Conservation (phyloP, 2,113 vertebrate genomes). For the Taxidea taxus region DNA sequence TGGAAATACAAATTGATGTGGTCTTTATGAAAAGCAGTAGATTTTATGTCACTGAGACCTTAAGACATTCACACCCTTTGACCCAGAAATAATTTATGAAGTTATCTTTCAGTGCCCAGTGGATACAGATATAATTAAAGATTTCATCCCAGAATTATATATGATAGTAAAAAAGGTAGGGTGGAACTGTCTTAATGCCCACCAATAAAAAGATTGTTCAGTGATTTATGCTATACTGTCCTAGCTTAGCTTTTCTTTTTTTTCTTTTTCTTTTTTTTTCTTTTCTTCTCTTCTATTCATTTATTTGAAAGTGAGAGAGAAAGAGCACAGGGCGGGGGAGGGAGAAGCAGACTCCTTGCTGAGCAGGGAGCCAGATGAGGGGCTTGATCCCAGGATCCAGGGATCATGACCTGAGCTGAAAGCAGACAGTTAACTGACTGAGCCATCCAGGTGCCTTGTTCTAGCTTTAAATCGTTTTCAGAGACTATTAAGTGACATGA, state of each 20-base stretch:
- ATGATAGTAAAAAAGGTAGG: neutral
- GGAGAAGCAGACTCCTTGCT: neutral
- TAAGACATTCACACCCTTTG: neutral
- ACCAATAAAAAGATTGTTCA: neutral
- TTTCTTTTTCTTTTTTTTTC: no score
- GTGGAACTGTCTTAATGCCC: neutral
- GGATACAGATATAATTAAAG: neutral
- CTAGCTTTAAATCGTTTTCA: neutral
- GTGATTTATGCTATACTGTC: neutral
- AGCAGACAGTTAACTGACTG: neutral
- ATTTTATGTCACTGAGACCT: neutral
- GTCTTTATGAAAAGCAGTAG: neutral
- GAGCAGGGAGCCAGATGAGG: neutral
- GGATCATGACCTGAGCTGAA: neutral
- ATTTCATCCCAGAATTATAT: constrained; percentile 17
- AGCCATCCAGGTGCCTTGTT: neutral
- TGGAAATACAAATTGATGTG: neutral
- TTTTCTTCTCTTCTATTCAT: no score
- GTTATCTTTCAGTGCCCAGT: neutral
- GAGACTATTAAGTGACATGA: neutral
- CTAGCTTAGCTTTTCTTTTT: neutral
- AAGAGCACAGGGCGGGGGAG: no score
- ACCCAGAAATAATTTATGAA: neutral
- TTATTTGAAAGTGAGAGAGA: no score
- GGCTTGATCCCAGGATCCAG: neutral